Evolutionary conservation across 2,797 vertebrate genomes (phyloP), one percentile per base, ranked within the genome.

Genomic region (Sarcophilus harrisii): DNA sequence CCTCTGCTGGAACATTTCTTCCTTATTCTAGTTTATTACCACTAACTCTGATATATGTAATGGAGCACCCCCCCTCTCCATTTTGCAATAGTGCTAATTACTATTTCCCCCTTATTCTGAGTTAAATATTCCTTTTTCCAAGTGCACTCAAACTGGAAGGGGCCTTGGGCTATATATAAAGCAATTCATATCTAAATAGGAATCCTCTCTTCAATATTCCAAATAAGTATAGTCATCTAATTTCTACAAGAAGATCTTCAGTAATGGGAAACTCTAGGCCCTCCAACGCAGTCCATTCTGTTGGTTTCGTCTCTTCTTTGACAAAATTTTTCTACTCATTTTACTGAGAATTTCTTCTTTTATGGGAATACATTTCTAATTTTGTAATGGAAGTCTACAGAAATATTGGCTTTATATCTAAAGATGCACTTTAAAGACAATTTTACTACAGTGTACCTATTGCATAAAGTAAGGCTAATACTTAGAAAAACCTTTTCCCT

Each of bases 361-460:
- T 94, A 6, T 92, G 58, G 92, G n/a, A 93, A 58, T 8, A n/a
- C 30, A 93, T 29, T 13, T 91, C 94, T 57, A 16, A 52, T 91
- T 94, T 94, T 91, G 89, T 45, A 91, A 57, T 59, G 81, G 93
- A 94, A 94, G 81, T 57, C 60, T 62, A 18, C 55, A 54, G 57
- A 73, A 95, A 92, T 60, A 81, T 58, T 38, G 66, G 6, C 18
- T 73, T 73, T 73, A 38, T 73, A 38, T 38, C 66, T 73, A 73
- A 73, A 49, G 60, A 93, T 6, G 62, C 58, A 58, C 13, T 89
- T 96, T 92, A 90, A 24, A 90, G 57, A 11, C 89, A 91, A 81
- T 13, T 96, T 95, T 90, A n/a, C 92, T 59, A 81, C 29, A 90
- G 54, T 59, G n/a, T n/a, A 94, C 24, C 58, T 38, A n/a, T 81